These are phyloP conservation scores for Tachycineta bicolor DNA, from an alignment of 2,113 vertebrate genomes.

Conservation along the genomic window DNA sequence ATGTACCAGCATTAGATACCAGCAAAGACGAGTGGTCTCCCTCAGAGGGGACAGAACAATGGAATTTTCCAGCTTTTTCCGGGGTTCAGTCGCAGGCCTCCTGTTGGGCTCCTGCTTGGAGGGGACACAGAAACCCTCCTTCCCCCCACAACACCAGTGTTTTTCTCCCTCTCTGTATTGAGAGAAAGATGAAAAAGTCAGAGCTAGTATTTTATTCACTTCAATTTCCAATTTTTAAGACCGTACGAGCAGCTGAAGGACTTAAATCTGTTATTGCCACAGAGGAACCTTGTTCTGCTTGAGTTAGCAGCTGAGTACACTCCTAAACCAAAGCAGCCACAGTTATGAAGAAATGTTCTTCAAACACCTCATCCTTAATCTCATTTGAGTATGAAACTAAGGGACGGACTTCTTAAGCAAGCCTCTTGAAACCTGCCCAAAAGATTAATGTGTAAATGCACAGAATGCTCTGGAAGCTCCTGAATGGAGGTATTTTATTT, in stretches of 20 bases:
- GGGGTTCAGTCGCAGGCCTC: background rate
- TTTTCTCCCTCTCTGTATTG: background rate
- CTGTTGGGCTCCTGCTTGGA: background rate
- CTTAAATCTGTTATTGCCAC: background rate
- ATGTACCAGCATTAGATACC: background rate
- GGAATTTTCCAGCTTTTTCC: background rate
- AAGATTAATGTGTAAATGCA: background rate
- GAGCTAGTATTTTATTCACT: background rate
- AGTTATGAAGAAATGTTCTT: background rate
- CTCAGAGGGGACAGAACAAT: background rate
- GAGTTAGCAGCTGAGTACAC: background rate
- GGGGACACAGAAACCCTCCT: background rate
- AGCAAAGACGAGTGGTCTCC: background rate
- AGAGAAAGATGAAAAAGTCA: background rate
- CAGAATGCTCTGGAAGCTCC: constrained; percentile 21
- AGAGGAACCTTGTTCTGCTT: background rate
- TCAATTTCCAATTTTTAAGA: background rate
- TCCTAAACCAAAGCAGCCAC: background rate
- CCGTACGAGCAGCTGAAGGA: background rate
- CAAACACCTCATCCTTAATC: background rate
- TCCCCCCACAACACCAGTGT: background rate
- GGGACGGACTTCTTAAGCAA: background rate
- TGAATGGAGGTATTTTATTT: background rate
- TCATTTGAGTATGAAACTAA: background rate
- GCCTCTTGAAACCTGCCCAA: background rate